Conservation (phyloP, 2,113 vertebrate species). For the Mustela nigripes region DNA sequence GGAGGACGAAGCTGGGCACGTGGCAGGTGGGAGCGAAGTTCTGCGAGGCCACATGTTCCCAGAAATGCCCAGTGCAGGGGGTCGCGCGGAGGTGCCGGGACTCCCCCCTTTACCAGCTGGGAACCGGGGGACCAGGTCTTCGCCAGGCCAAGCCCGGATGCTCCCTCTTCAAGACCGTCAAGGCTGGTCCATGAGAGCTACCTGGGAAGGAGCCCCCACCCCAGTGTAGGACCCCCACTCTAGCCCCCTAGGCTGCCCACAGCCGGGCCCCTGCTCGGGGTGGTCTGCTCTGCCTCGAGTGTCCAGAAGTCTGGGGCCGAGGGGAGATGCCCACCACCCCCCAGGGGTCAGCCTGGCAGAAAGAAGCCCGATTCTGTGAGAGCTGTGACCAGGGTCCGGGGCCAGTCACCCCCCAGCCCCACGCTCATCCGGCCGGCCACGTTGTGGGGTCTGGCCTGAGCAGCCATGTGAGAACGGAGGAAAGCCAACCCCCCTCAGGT, state of each 20-base stretch:
- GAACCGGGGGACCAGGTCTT: background rate
- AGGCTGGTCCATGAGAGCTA: fast-evolving
- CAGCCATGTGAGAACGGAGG: fast-evolving
- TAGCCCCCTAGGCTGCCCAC: fast-evolving
- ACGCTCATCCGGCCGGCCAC: fast-evolving
- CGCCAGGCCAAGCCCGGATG: background rate
- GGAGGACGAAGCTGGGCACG: fast-evolving
- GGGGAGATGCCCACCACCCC: background rate
- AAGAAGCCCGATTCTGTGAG: background rate
- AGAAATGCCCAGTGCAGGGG: fast-evolving
- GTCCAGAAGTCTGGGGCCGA: background rate
- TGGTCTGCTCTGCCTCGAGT: background rate
- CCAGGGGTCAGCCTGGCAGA: background rate
- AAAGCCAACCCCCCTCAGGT: fast-evolving
- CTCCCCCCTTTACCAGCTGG: fast-evolving
- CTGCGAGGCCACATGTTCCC: fast-evolving
- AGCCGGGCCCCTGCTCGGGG: background rate
- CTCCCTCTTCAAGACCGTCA: no score
- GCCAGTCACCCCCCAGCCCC: background rate
- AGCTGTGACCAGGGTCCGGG: background rate
- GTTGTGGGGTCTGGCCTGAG: fast-evolving
- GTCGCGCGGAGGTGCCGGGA: fast-evolving
- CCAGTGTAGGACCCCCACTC: background rate
- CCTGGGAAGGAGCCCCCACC: no score
- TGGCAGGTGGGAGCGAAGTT: fast-evolving